phyloP scores from a whole-genome alignment of 2,797 vertebrate species.

The Pelochelys cantorii region DNA sequence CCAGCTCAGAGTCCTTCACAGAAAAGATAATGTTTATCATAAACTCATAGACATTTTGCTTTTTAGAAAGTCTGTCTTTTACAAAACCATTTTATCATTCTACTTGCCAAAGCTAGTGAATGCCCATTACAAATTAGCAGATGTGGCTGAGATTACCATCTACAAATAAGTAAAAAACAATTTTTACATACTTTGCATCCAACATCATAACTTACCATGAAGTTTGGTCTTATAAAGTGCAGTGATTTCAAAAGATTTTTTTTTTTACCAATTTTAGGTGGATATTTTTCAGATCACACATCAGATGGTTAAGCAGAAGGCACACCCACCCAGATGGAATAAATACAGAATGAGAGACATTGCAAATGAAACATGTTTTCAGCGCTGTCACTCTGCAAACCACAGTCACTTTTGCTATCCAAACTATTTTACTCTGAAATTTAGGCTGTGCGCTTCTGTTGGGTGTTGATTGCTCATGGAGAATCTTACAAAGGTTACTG shows the following conservation, averaged over 20 bases:
- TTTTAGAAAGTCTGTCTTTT: neutral
- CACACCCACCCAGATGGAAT: conserved; percentile 17
- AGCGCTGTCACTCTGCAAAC: conserved; percentile 24
- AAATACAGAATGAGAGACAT: conserved; percentile 35
- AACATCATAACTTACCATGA: conserved; percentile 17
- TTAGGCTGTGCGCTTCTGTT: neutral
- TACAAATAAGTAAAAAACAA: neutral
- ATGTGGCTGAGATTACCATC: neutral
- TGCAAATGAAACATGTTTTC: conserved; percentile 41
- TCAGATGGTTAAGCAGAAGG: conserved; percentile 64
- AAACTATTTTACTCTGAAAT: conserved; percentile 47
- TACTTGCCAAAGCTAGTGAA: neutral
- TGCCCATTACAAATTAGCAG: neutral
- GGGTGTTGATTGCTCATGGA: conserved; percentile 13
- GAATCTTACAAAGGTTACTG: conserved; percentile 20
- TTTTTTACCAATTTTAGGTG: conserved; percentile 31
- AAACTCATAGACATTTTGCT: neutral
- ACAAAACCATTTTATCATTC: neutral
- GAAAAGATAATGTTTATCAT: neutral
- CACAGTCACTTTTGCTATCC: neutral
- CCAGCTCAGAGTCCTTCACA: neutral
- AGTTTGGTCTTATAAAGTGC: conserved; percentile 24
- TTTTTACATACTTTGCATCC: conserved; percentile 37
- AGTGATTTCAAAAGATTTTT: conserved; percentile 46
- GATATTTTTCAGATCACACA: conserved; percentile 47